Base-by-base conservation (phyloP, 2,113 vertebrate species). In the Pyxicephalus adspersus region DNA sequence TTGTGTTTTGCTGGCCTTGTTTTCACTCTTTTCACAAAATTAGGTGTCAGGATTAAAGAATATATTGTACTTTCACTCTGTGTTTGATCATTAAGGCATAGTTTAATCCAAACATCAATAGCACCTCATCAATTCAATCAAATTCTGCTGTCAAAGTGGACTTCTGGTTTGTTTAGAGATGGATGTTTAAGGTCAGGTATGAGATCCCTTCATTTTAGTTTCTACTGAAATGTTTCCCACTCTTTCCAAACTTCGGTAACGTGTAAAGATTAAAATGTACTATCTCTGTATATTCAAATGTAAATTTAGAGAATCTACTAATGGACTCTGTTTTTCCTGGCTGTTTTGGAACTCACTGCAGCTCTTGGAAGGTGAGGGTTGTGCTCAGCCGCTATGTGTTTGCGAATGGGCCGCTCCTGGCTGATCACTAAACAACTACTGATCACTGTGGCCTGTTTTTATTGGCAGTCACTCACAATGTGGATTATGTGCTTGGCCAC, bases 91-190 rank as follows among this genome's bases (percentile, higher is more conserved):
- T 87, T 91, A 94, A 96, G 90, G 92, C 94, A 89, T 97, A 94
- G 91, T 94, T 90, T 97, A 96, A 98, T 97, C 94, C 93, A 85
- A 93, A 96, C 94, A 95, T 97, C 96, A 94, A 97, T 97, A 95
- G 89, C 84, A 89, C 87, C 91, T 96, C 91, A 91, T 97, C 95
- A 96, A 89, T 93, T 91, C 93, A 89, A 82, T 92, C 92, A 91
- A 92, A 92, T 91, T 91, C 89, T 94, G 92, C 94, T 93, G 92
- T 93, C 91, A 93, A 87, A 92, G 85, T 91, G 90, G 90, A 91
- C 91, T 88, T 91, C 87, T 83, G 86, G 91, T 91, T 95, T 94
- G 92, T 96, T 94, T 94, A 92, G 91, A 92, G 89, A 87, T 90
- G 70, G 75, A 92, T 92, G 94, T 93, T 92, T 93, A 94, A 94